phyloP scores from a whole-genome alignment of 2,888 invertebrate genomes.

The Apocheima hispidaria region DNA sequence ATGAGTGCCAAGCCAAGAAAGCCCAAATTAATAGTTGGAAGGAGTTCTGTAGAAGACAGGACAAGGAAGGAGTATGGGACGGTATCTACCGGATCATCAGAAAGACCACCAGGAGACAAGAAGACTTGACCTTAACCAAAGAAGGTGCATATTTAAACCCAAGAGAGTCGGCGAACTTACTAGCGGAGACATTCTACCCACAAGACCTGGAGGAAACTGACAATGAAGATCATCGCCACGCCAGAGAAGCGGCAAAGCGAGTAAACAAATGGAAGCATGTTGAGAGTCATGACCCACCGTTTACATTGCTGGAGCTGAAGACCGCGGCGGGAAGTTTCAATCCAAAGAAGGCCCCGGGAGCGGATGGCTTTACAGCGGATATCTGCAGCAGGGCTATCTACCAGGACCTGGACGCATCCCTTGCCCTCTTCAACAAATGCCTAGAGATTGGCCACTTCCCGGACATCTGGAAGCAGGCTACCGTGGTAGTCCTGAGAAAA shows the following conservation, averaged over 20 bases:
- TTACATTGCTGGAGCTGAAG: slow-evolving; percentile 26
- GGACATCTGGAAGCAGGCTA: slow-evolving; percentile 3
- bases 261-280: background rate
- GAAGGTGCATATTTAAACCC: background rate
- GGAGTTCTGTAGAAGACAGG: slow-evolving; percentile 34
- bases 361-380: slow-evolving; percentile 10
- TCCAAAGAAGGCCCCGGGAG: slow-evolving; percentile 8
- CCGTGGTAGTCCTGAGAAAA: slow-evolving; percentile 3
- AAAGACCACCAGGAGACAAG: background rate
- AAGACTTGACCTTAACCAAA: background rate
- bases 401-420: background rate
- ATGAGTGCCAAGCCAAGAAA: slow-evolving; percentile 2
- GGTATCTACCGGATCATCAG: background rate
- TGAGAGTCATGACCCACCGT: slow-evolving; percentile 28
- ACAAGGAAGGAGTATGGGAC: no score
- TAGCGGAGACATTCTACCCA: background rate
- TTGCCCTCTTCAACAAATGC: slow-evolving; percentile 5
- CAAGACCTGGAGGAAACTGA: background rate
- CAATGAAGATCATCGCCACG: background rate
- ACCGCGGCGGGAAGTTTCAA: background rate
- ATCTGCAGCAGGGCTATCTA: background rate
- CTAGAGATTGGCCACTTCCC: slow-evolving; percentile 2
- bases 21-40: slow-evolving; percentile 27
- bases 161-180: background rate
- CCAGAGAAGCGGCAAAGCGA: background rate